Conservation (phyloP, 64 coral and sea anemone species). For the Stylophora pistillata region DNA sequence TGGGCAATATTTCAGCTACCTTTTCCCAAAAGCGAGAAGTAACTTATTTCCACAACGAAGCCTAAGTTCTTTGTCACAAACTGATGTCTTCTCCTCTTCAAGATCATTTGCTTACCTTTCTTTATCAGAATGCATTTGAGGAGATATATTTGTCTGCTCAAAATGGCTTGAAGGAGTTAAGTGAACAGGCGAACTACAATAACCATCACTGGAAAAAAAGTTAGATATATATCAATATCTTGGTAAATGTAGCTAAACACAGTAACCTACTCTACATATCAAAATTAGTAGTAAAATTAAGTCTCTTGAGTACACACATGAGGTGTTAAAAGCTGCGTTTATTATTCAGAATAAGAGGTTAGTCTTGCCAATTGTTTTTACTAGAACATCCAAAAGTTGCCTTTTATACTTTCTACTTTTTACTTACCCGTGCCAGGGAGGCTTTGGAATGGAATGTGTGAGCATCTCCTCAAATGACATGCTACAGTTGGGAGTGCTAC, state of each 20-base stretch:
- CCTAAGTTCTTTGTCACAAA: too few relatives aligned
- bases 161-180: conserved; percentile 76
- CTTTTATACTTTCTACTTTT: neutral
- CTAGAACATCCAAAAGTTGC: neutral
- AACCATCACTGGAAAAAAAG: conserved; percentile 52
- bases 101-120: neutral
- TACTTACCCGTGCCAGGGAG: conserved; percentile 53
- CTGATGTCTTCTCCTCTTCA: neutral
- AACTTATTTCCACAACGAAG: too few relatives aligned
- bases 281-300: too few relatives aligned
- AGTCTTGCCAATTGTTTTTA: neutral
- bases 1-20: too few relatives aligned
- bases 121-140: neutral
- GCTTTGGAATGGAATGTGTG: conserved; percentile 34
- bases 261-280: too few relatives aligned
- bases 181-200: conserved; percentile 75
- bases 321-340: too few relatives aligned
- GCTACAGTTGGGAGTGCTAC: conserved; percentile 49
- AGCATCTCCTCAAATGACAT: conserved; percentile 52
- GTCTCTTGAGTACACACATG: too few relatives aligned
- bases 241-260: too few relatives aligned
- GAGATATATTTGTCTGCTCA: conserved; percentile 53
- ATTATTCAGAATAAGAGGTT: neutral
- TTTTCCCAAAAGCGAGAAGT: too few relatives aligned
- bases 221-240: too few relatives aligned